These are phyloP conservation scores for Scelioninae gen. 1 DNA, from an alignment of 2,888 invertebrate genomes.

Conservation along the genomic window DNA sequence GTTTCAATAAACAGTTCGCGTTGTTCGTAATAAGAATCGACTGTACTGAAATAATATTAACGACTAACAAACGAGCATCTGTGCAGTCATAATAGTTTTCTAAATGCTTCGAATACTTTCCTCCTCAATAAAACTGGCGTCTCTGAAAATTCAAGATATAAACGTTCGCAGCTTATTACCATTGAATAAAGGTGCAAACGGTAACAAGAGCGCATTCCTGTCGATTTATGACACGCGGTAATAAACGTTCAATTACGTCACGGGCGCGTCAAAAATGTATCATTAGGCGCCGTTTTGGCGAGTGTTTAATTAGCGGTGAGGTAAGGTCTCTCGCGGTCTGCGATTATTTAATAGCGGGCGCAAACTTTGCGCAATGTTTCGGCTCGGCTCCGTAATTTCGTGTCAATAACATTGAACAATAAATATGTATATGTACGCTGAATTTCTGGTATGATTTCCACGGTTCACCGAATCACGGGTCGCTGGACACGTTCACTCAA, in stretches of 20 bases:
- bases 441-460: conserved; percentile 58
- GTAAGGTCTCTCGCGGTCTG: conserved; percentile 1
- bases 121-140: conserved; percentile 7
- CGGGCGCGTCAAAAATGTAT: conserved; percentile 5
- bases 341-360: conserved; percentile 9
- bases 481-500: conserved; percentile 58
- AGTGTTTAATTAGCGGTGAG: conserved; percentile 24
- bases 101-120: conserved; percentile 2
- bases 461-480: conserved; percentile 58
- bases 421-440: conserved; percentile 10
- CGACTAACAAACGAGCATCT: conserved; percentile 2
- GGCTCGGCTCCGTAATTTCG: conserved; percentile 40
- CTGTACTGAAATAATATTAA: background rate
- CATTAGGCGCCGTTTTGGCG: conserved; percentile 20
- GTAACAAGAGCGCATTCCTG: background rate
- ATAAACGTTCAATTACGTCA: conserved; percentile 26
- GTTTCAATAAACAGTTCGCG: too few relatives aligned
- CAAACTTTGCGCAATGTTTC: conserved; percentile 24
- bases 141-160: background rate
- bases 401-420: conserved; percentile 51
- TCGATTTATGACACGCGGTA: conserved; percentile 20
- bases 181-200: conserved; percentile 11
- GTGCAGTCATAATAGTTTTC: background rate
- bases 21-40: background rate
- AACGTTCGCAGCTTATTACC: background rate